Base-by-base conservation (phyloP, 2,113 vertebrate species). In the Rissa tridactyla region DNA sequence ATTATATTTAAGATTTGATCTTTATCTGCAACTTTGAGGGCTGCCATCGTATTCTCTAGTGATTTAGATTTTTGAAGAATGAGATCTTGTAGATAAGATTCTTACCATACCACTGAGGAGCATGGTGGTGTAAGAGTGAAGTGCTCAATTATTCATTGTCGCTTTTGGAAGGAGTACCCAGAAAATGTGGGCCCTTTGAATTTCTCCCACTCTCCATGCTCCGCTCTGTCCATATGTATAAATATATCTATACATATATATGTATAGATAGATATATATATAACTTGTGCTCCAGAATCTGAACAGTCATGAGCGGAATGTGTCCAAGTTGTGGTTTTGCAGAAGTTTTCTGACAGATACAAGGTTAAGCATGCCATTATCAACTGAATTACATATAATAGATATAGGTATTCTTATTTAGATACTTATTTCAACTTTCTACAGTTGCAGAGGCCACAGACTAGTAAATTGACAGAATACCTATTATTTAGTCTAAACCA, bases 141-240 rank as follows among this genome's bases (percentile, higher is more conserved):
- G 13, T 17, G 26, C 40, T 60, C 20, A 23, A 10, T n/a, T 64
- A 27, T 60, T 61, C 26, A 32, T 77, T 54, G 6, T 42, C 58
- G 81, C 20, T 75, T 85, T 82, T 38, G 23, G 25, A 36, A 66
- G 15, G 12, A 90, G 1, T 12, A 36, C 9, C 0, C 11, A 72
- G 62, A 83, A 86, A 40, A 68, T 2, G 10, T 7, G 11, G 3
- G 7, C 8, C 2, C 16, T 87, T 71, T 26, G 8, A 47, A 61
- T 32, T 5, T 64, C 13, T 57, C 34, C 17, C 2, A 0, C n/a
- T 38, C n/a, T 18, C 34, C 29, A 25, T 1, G 2, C 20, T 40
- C 16, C 20, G 10, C 19, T 79, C 7, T 42, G 19, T 52, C 17
- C 21, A 11, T 26, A 34, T 19, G 3, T 78, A 55, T 42, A 64